Base-by-base conservation (phyloP, 2,797 vertebrate genomes). In the Eulemur coronatus region DNA sequence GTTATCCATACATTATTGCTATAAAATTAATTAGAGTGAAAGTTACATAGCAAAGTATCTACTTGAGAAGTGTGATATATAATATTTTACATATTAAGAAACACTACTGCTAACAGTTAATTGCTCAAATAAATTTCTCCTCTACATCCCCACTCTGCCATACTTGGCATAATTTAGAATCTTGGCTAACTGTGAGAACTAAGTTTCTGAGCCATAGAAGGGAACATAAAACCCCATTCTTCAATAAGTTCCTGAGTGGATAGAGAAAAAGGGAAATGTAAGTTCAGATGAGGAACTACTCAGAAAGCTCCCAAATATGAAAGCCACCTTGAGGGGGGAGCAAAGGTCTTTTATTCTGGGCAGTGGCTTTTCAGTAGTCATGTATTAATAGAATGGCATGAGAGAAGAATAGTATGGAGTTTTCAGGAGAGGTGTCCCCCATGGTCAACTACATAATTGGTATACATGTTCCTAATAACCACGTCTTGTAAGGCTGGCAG, bases 151-250 rank as follows among this genome's bases (percentile, higher is more conserved):
- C 26, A 93, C 20, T 13, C 35, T 91, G 55, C 41, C 8, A 38
- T 63, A 43, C 86, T 69, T 94, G 70, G 17, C 8, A 91, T 75
- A 96, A 73, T 94, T 86, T 76, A 94, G 48, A 72, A 82, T 84
- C 46, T 88, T 92, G 84, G 75, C 26, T 94, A 75, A 50, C 8
- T 87, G 4, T 80, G 12, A 43, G 55, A 41, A 41, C 41, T 41
- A 41, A 82, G 46, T 91, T 89, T 81, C 59, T 95, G 46, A 91
- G n/a, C 46, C 18, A 63, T 28, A 43, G 20, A 35, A 65, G 6
- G 7, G 63, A 81, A 61, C 2, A 57, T 22, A 78, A 93, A 92
- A 70, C 41, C 3, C 15, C 35, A 70, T 75, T 95, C 22, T 89
- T 93, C 65, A 96, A 4, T 73, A 73, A 80, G 30, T 9, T 92